These are phyloP conservation scores for Sapajus apella DNA, from an alignment of 2,113 vertebrate genomes.

Conservation along the genomic window DNA sequence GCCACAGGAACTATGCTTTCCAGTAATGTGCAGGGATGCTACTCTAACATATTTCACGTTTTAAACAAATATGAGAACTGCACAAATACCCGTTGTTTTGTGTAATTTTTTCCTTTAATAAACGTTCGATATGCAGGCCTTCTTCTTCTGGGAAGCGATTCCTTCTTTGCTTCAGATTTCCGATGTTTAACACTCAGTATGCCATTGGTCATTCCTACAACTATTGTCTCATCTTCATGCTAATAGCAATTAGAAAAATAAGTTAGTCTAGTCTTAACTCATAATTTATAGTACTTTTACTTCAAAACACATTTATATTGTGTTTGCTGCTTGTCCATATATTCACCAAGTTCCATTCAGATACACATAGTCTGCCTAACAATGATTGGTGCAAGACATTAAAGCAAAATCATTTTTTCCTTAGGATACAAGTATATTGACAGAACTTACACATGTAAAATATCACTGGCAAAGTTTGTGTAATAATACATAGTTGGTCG, in stretches of 20 bases:
- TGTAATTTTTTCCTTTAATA: conserved; percentile 93
- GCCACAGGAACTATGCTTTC: neutral
- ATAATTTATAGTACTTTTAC: neutral
- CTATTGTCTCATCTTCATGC: conserved; percentile 93
- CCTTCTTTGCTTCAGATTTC: conserved; percentile 89
- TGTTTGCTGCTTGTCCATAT: neutral
- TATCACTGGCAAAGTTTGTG: neutral
- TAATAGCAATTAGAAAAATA: conserved; percentile 77
- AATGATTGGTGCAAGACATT: neutral
- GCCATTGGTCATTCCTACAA: conserved; percentile 97
- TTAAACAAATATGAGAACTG: neutral
- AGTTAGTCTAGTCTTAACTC: conserved; percentile 9
- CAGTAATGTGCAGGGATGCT: neutral
- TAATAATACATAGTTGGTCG: neutral
- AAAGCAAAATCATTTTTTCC: conserved; percentile 27
- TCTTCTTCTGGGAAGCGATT: conserved; percentile 77
- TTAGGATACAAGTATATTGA: neutral
- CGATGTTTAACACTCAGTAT: conserved; percentile 94
- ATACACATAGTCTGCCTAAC: neutral
- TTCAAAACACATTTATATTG: neutral
- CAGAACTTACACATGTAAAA: neutral
- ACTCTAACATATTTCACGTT: conserved; percentile 28
- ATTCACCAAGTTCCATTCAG: neutral
- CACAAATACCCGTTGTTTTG: conserved; percentile 90
- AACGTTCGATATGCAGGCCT: conserved; percentile 90